Evolutionary conservation across 2,113 vertebrate genomes (phyloP).

Genomic region (Myotis lucifugus): DNA sequence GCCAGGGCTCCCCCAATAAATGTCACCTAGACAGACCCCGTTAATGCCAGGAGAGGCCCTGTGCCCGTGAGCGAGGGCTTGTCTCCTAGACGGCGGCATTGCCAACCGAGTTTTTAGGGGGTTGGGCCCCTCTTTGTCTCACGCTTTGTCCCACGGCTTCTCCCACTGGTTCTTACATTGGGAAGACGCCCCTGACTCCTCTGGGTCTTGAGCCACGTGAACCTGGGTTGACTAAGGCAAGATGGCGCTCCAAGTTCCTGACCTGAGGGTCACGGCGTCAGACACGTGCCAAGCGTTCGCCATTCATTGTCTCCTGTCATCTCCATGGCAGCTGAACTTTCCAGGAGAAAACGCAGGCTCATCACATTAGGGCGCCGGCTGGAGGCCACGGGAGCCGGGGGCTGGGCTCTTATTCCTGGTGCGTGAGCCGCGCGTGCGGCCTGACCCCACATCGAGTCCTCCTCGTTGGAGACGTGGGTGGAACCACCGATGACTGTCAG

Average conservation of each 20-base stretch:
- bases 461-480: background rate
- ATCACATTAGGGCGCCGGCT: background rate
- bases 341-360: background rate
- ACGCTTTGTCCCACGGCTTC: background rate
- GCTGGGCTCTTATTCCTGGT: background rate
- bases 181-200: background rate
- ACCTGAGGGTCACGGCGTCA: background rate
- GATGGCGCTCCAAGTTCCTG: background rate
- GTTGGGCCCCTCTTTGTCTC: background rate
- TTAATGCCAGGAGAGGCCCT: no score
- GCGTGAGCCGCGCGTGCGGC: background rate
- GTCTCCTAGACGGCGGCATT: constrained; percentile 73
- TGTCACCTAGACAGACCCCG: no score
- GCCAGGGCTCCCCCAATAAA: background rate
- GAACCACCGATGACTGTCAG: background rate
- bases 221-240: background rate
- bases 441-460: background rate
- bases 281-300: background rate
- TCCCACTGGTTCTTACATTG: background rate
- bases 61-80: background rate
- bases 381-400: background rate
- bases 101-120: background rate
- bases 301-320: background rate
- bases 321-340: background rate
- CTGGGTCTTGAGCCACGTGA: background rate